phyloP scores from a whole-genome alignment of 1,140 invertebrate genomes.

The Cydia strobilella region DNA sequence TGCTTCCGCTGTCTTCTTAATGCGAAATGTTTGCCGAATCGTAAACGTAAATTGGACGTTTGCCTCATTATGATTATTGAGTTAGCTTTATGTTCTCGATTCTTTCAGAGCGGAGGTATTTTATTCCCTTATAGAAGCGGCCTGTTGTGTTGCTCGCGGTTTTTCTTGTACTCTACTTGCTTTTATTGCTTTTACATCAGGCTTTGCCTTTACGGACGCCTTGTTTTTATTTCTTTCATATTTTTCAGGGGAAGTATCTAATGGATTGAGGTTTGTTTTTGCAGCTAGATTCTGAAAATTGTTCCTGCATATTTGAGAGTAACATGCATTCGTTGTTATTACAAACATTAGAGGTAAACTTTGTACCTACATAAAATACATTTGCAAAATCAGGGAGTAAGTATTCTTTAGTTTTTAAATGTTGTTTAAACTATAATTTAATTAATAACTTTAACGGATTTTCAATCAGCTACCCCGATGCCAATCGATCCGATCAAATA shows the following conservation, averaged over 20 bases:
- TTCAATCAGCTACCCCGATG: background rate
- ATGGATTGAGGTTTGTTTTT: conserved; percentile 8
- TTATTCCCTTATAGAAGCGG: background rate
- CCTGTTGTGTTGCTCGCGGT: conserved; percentile 29
- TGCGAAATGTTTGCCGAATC: conserved; percentile 40
- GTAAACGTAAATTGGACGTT: conserved; percentile 54
- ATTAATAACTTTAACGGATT: background rate
- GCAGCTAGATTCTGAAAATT: conserved; percentile 4
- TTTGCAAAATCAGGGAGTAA: background rate
- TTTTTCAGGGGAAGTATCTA: conserved; percentile 10
- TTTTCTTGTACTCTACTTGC: background rate
- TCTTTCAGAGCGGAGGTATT: conserved; percentile 8
- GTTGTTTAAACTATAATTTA: background rate
- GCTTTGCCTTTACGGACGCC: conserved; percentile 23
- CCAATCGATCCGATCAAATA: background rate
- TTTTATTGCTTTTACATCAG: conserved; percentile 28
- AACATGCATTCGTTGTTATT: background rate
- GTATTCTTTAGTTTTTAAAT: background rate
- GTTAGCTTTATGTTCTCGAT: conserved; percentile 34
- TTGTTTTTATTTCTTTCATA: conserved; percentile 19
- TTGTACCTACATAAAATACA: background rate
- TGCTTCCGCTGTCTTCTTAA: conserved; percentile 42
- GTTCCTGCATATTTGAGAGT: background rate
- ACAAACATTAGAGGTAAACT: background rate
- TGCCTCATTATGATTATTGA: conserved; percentile 47